Evolutionary conservation across 2,888 invertebrate genomes (phyloP).

Genomic region (Sarcophaga carnaria): DNA sequence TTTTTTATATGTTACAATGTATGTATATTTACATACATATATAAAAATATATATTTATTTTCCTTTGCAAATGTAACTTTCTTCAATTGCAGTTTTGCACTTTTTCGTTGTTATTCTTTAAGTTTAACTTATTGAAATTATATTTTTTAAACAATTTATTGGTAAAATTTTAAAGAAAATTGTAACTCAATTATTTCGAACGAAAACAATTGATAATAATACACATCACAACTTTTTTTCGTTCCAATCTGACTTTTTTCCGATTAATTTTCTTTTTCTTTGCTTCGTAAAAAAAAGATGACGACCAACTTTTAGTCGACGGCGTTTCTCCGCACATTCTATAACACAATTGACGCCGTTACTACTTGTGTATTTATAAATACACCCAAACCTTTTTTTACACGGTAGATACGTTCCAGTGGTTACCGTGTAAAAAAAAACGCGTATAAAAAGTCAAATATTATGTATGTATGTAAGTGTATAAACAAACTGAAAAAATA

Average conservation of each 20-base stretch:
- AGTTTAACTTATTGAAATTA: neutral
- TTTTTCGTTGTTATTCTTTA: constrained; percentile 9
- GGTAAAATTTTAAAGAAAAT: constrained; percentile 17
- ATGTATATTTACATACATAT: constrained; percentile 20
- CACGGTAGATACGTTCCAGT: no score
- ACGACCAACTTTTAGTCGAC: neutral
- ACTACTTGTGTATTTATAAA: neutral
- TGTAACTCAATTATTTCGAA: constrained; percentile 33
- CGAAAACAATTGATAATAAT: constrained; percentile 69
- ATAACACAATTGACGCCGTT: neutral
- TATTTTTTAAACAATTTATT: constrained; percentile 8
- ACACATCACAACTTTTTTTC: constrained; percentile 69
- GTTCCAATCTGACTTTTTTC: constrained; percentile 49
- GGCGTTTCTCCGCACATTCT: neutral
- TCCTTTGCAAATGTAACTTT: constrained; percentile 30
- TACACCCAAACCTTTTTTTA: no score
- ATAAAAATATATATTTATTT: constrained; percentile 26
- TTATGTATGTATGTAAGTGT: no score
- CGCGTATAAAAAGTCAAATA: no score
- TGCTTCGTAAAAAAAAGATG: neutral
- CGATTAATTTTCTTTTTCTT: constrained; percentile 1
- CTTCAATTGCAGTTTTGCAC: constrained; percentile 17
- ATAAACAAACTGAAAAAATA: no score
- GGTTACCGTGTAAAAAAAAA: no score
- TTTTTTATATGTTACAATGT: constrained; percentile 34